Conservation (phyloP, 2,888 invertebrate species). For the Automeris io region DNA sequence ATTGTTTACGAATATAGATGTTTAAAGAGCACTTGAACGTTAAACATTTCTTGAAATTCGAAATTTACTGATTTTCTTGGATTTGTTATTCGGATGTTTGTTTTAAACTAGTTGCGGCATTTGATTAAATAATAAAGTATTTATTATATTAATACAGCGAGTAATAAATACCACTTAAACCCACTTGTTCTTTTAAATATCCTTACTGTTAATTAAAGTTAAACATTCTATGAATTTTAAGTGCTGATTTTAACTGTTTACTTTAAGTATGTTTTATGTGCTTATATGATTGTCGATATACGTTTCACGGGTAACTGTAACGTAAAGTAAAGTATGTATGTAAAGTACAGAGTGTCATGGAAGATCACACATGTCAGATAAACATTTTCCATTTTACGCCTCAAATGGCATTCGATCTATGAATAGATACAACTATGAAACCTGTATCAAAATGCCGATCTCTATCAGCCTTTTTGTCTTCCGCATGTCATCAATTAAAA, state of each 20-base stretch:
- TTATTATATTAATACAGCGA: too few species aligned
- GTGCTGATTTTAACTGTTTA: background rate
- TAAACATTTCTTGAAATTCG: too few species aligned
- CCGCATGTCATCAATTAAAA: conserved; percentile 73
- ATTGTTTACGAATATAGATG: too few species aligned
- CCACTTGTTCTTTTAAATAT: too few species aligned
- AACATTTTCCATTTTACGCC: conserved; percentile 16
- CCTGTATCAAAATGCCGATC: conserved; percentile 45
- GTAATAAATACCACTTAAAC: too few species aligned
- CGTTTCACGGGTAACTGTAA: background rate
- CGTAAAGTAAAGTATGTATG: background rate
- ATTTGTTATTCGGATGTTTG: too few species aligned
- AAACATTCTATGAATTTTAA: too few species aligned
- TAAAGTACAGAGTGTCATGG: background rate
- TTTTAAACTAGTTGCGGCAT: too few species aligned
- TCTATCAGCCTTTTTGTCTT: conserved; percentile 57
- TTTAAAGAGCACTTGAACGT: too few species aligned
- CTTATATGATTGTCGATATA: background rate
- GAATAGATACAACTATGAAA: conserved; percentile 29
- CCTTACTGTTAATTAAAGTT: too few species aligned
- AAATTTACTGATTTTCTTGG: too few species aligned
- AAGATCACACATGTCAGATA: conserved; percentile 4
- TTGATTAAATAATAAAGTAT: too few species aligned
- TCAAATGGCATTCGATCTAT: conserved; percentile 25
- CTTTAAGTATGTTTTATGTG: background rate